phyloP scores from a whole-genome alignment of 2,113 vertebrate genomes.

The Podarcis muralis region DNA sequence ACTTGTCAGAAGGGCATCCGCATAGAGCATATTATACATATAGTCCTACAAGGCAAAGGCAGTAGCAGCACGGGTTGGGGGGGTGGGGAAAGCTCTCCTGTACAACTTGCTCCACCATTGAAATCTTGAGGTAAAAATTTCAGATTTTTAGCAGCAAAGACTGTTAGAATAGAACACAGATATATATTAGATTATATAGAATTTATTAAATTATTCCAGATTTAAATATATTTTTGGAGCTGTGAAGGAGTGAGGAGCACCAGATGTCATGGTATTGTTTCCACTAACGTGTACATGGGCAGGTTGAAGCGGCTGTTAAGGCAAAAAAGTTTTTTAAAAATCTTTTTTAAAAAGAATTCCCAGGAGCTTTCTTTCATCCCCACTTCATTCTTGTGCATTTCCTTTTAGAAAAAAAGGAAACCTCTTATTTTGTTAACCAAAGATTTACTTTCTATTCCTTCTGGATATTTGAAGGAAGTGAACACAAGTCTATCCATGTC shows the following conservation, averaged over 20 bases:
- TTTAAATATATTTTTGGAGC: conserved; percentile 77
- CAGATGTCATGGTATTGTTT: conserved; percentile 85
- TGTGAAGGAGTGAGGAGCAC: conserved; percentile 77
- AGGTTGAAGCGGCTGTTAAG: conserved; percentile 82
- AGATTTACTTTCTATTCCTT: conserved; percentile 80
- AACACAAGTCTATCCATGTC: conserved; percentile 71
- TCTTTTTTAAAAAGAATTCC: conserved; percentile 53
- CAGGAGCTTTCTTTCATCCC: conserved; percentile 44
- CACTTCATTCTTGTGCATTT: conserved; percentile 77
- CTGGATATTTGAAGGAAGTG: conserved; percentile 70
- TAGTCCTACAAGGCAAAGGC: conserved; percentile 63
- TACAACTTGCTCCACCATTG: conserved; percentile 61
- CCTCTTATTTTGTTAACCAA: conserved; percentile 85
- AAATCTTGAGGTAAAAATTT: conserved; percentile 68
- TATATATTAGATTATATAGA: conserved; percentile 84
- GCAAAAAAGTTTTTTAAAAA: conserved; percentile 70
- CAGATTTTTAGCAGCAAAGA: conserved; percentile 69
- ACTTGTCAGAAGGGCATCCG: conserved; percentile 11
- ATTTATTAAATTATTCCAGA: conserved; percentile 86
- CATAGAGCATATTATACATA: conserved; percentile 45
- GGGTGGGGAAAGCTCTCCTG: conserved; percentile 54
- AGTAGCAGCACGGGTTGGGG: conserved; percentile 63
- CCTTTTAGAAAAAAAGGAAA: conserved; percentile 80
- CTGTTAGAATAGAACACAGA: conserved; percentile 72
- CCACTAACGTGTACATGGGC: conserved; percentile 83